These are phyloP conservation scores for Lemur catta DNA, from an alignment of 2,797 vertebrate genomes.

Conservation along the genomic window DNA sequence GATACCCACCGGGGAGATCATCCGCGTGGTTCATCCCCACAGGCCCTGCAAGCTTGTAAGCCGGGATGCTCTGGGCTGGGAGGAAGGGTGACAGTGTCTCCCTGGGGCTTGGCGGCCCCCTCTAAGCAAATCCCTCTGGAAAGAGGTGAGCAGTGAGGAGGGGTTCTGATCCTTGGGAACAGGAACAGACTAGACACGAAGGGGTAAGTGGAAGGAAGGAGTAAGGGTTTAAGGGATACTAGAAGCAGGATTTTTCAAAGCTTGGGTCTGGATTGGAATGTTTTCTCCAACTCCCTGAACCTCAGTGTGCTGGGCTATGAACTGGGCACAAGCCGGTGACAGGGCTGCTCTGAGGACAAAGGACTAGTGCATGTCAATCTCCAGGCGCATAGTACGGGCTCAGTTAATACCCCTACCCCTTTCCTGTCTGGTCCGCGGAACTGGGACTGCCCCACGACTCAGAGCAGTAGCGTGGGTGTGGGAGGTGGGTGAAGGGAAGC, in stretches of 20 bases:
- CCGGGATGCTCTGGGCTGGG: slow-evolving; percentile 37
- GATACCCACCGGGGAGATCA: slow-evolving; percentile 86
- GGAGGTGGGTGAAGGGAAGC: background rate
- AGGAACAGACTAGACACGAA: background rate
- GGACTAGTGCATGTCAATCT: background rate
- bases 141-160: slow-evolving; percentile 2
- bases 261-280: background rate
- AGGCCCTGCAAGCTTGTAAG: slow-evolving; percentile 84
- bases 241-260: slow-evolving; percentile 25
- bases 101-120: background rate
- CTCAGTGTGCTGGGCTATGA: background rate
- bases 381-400: background rate
- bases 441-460: background rate
- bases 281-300: background rate
- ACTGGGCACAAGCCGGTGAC: background rate
- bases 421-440: background rate
- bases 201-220: background rate
- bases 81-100: background rate
- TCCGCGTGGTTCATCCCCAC: slow-evolving; percentile 78
- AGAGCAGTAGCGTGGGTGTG: background rate
- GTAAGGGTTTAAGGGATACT: background rate
- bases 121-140: background rate
- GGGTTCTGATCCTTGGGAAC: background rate
- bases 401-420: background rate
- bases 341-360: background rate